A percentile compares a stretch with the other conserved stretches of the same genome.
Conservation (phyloP, 1,140 invertebrate genomes). For the Drosophila littoralis region DNA sequence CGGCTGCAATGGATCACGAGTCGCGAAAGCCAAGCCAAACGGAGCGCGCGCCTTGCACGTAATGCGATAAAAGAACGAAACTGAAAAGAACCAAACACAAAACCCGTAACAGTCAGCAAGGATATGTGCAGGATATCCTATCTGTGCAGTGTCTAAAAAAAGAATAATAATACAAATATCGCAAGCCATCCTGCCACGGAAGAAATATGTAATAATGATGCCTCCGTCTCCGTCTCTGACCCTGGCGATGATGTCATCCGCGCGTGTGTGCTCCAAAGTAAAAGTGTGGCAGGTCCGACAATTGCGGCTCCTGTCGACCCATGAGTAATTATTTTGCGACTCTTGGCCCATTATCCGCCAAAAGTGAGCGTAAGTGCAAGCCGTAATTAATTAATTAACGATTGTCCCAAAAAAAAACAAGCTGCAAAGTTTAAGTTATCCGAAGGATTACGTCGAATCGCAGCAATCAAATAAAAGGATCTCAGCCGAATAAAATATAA, state of each 20-base stretch:
- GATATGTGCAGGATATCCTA: too few species aligned
- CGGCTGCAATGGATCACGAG: slow-evolving; percentile 60
- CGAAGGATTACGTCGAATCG: slow-evolving; percentile 1
- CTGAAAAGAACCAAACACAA: neutral
- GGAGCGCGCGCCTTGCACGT: slow-evolving; percentile 36
- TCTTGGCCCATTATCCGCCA: slow-evolving; percentile 46
- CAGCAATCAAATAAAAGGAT: slow-evolving; percentile 14
- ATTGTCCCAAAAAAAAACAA: neutral
- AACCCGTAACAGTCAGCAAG: too few species aligned
- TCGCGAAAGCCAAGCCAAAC: slow-evolving; percentile 27
- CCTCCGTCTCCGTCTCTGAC: slow-evolving; percentile 9
- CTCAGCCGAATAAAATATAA: slow-evolving; percentile 14
- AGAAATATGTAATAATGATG: slow-evolving; percentile 48
- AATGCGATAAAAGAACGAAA: neutral
- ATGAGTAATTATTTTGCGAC: slow-evolving; percentile 57
- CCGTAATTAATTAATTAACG: neutral
- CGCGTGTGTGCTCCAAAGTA: slow-evolving; percentile 55
- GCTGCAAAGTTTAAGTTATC: neutral
- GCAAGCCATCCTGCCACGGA: slow-evolving; percentile 12
- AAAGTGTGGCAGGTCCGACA: slow-evolving; percentile 64
- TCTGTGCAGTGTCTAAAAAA: neutral
- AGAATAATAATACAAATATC: slow-evolving; percentile 34
- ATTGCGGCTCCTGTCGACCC: slow-evolving; percentile 38
- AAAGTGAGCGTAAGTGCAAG: slow-evolving; percentile 36
- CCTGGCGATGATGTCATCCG: slow-evolving; percentile 68